A percentile compares a stretch with the other conserved stretches of the same genome.
phyloP scores from a whole-genome alignment of 2,113 vertebrate species.

The Alouatta palliata region DNA sequence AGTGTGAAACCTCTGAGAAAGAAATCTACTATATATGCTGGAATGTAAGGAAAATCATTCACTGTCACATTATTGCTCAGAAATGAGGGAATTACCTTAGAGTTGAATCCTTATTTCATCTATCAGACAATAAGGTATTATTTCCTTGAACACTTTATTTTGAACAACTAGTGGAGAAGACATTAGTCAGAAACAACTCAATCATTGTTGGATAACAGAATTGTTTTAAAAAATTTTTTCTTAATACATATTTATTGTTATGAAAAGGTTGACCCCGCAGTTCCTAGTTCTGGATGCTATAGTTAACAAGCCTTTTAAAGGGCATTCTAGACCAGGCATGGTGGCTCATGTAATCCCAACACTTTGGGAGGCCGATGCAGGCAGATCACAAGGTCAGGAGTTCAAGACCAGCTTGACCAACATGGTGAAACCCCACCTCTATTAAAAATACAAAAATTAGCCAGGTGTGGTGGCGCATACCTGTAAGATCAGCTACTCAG shows the following conservation, averaged over 20 bases:
- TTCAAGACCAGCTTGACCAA: too few relatives aligned
- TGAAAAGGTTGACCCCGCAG: not conserved
- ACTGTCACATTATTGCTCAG: not conserved
- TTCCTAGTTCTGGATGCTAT: not conserved
- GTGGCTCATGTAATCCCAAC: too few relatives aligned
- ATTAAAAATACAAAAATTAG: too few relatives aligned
- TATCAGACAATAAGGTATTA: too few relatives aligned
- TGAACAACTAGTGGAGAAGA: not conserved
- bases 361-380: too few relatives aligned
- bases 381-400: too few relatives aligned
- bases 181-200: not conserved
- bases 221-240: not conserved
- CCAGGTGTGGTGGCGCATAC: rapidly evolving
- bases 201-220: not conserved
- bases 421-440: too few relatives aligned
- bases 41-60: not conserved
- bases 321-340: not conserved
- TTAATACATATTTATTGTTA: not conserved
- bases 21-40: not conserved
- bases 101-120: not conserved
- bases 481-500: too few relatives aligned
- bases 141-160: not conserved
- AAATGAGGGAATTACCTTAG: not conserved
- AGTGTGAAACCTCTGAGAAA: not conserved
- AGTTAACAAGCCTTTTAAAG: not conserved